Conservation (phyloP, 2,797 vertebrate species). For the Cynopterus sphinx region DNA sequence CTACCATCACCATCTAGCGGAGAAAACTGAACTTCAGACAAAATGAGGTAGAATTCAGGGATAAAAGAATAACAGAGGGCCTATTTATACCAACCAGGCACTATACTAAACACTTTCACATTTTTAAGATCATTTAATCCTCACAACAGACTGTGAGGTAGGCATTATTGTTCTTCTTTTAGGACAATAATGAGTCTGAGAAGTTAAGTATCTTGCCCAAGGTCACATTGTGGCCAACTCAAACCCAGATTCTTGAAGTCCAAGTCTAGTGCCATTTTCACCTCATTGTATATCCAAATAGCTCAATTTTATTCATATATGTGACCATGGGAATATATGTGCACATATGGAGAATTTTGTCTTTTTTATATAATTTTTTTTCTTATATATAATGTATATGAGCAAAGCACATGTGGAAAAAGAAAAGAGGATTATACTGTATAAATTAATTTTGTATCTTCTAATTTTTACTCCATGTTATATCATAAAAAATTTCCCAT, state of each 20-base stretch:
- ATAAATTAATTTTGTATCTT: neutral
- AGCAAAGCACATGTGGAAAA: neutral
- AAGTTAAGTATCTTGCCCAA: neutral
- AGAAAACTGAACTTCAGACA: slow-evolving; percentile 62
- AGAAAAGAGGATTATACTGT: neutral
- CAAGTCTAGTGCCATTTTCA: neutral
- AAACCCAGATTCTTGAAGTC: neutral
- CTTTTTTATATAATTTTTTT: neutral
- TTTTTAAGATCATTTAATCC: neutral
- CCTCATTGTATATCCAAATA: neutral
- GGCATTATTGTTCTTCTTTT: neutral
- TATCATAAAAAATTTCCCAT: neutral
- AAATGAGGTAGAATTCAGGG: neutral
- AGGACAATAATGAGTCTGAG: neutral
- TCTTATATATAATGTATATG: neutral
- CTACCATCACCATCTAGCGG: slow-evolving; percentile 66
- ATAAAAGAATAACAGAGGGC: neutral
- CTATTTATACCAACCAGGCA: neutral
- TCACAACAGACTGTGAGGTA: neutral
- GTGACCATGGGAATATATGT: neutral
- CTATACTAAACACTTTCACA: neutral
- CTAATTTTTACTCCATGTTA: neutral
- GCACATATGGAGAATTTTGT: neutral
- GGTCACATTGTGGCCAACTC: neutral
- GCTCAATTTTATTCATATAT: neutral